A percentile compares a stretch with the other conserved stretches of the same genome.
Conservation (phyloP, 1,140 invertebrate species). For the Homalodisca vitripennis region DNA sequence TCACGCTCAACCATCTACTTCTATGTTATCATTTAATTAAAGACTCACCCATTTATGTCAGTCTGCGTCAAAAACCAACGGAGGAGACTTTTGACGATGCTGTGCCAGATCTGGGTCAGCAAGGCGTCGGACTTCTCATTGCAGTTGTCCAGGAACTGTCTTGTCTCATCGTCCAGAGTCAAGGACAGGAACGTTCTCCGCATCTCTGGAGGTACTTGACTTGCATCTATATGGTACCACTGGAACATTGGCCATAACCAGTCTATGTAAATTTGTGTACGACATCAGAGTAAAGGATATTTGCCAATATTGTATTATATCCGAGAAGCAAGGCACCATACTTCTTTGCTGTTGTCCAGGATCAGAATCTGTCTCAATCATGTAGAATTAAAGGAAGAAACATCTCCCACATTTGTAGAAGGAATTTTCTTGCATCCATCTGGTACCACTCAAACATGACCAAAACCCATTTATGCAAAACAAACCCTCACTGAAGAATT, state of each 20-base stretch:
- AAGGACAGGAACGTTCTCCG: slow-evolving; percentile 60
- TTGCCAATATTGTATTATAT: neutral
- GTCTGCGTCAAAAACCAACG: slow-evolving; percentile 77
- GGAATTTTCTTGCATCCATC: no score
- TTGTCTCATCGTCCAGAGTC: slow-evolving; percentile 66
- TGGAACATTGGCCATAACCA: slow-evolving; percentile 50
- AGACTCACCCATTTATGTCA: slow-evolving; percentile 79
- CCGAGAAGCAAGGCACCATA: no score
- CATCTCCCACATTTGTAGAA: no score
- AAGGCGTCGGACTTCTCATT: slow-evolving; percentile 71
- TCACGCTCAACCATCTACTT: no score
- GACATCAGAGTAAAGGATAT: neutral
- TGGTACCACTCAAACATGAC: no score
- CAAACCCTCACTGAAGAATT: no score
- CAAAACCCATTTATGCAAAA: no score
- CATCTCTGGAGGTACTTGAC: slow-evolving; percentile 49
- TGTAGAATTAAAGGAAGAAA: no score
- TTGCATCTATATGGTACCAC: slow-evolving; percentile 65
- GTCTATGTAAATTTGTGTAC: neutral
- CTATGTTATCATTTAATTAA: no score
- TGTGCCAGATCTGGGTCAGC: slow-evolving; percentile 74
- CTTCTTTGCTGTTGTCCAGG: no score
- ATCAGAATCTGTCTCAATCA: no score
- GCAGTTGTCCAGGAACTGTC: slow-evolving; percentile 66
- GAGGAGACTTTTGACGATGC: slow-evolving; percentile 65